Conservation (phyloP, 2,888 invertebrate genomes). For the Bugulina stolonifera region DNA sequence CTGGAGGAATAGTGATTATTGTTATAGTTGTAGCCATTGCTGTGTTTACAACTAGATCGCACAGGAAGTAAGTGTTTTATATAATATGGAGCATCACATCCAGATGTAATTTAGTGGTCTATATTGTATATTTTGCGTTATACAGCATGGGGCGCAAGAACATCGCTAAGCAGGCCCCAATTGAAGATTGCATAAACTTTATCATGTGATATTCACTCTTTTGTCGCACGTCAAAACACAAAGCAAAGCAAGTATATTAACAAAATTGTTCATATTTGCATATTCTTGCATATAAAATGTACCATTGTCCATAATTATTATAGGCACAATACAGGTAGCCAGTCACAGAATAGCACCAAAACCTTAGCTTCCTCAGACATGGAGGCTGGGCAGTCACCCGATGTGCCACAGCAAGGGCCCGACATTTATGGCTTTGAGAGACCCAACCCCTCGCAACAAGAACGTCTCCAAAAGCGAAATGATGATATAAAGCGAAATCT, state of each 20-base stretch:
- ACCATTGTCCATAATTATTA: background rate
- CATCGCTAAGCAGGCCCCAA: too few relatives aligned
- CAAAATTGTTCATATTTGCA: too few relatives aligned
- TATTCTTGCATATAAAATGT: too few relatives aligned
- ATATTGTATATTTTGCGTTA: too few relatives aligned
- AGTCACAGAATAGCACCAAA: conserved; percentile 9
- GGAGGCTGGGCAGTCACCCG: background rate
- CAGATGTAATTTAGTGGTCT: too few relatives aligned
- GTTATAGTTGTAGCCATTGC: background rate
- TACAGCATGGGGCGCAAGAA: too few relatives aligned
- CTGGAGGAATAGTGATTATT: conserved; percentile 9
- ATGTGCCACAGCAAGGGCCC: background rate
- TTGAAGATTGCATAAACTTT: too few relatives aligned
- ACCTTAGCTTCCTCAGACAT: conserved; percentile 10
- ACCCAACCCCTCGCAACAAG: background rate
- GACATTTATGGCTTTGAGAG: background rate
- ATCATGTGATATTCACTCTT: too few relatives aligned
- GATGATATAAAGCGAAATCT: conserved; percentile 5
- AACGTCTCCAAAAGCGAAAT: conserved; percentile 15
- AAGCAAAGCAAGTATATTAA: too few relatives aligned
- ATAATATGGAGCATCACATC: too few relatives aligned
- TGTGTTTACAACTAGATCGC: background rate
- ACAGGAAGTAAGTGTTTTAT: background rate
- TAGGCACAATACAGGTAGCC: background rate
- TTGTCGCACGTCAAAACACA: too few relatives aligned